A percentile compares a stretch with the other conserved stretches of the same genome.
Evolutionary conservation across 2,113 vertebrate species (phyloP).

Genomic region (Pluvialis apricaria): DNA sequence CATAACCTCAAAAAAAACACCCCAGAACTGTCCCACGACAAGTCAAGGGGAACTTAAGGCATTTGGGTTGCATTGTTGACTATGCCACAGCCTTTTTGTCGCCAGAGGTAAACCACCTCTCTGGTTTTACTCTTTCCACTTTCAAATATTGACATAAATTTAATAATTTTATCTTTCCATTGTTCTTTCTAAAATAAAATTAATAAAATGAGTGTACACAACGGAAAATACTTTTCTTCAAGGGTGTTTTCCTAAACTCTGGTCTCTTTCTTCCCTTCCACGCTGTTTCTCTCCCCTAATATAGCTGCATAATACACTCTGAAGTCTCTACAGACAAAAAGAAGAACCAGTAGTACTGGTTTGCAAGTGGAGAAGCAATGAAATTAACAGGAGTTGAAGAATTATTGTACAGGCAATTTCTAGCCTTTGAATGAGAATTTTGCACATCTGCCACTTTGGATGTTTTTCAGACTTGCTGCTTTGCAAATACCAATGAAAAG

Average conservation of each 20-base stretch:
- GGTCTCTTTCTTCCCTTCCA: background rate
- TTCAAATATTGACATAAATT: background rate
- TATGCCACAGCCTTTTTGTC: background rate
- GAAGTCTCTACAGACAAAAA: background rate
- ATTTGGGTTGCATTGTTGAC: background rate
- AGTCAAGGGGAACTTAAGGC: background rate
- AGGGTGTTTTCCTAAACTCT: background rate
- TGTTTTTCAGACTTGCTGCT: conserved; percentile 55
- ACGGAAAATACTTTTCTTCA: background rate
- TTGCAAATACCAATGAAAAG: conserved; percentile 42
- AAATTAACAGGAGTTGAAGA: conserved; percentile 22
- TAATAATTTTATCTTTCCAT: background rate
- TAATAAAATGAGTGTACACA: background rate
- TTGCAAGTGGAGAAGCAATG: conserved; percentile 1
- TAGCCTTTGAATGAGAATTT: conserved; percentile 39
- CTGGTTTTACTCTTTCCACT: background rate
- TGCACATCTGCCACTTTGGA: conserved; percentile 61
- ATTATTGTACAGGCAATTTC: conserved; percentile 21
- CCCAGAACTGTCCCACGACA: background rate
- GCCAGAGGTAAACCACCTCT: background rate
- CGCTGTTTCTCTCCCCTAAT: background rate
- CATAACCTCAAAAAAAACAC: background rate
- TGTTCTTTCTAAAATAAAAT: background rate
- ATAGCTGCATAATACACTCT: background rate
- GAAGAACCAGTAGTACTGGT: background rate